A percentile compares a stretch with the other conserved stretches of the same genome.
These are phyloP conservation scores for Drosophila meridionalis DNA, from an alignment of 2,888 invertebrate genomes.

Conservation along the genomic window DNA sequence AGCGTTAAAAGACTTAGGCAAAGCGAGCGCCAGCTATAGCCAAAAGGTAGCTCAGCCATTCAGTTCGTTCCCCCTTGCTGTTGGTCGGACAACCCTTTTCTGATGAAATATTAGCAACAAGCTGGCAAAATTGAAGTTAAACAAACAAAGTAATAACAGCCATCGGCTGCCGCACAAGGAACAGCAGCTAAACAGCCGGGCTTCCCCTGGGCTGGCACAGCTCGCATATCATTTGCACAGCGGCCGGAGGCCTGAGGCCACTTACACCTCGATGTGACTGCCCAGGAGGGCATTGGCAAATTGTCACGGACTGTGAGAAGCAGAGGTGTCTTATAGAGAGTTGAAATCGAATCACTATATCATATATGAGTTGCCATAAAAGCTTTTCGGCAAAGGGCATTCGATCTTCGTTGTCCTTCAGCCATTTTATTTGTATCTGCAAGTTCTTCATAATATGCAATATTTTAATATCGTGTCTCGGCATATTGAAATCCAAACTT, in stretches of 20 bases:
- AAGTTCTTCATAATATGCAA: background rate
- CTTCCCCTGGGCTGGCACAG: slow-evolving; percentile 21
- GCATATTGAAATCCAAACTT: background rate
- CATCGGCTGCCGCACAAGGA: slow-evolving; percentile 26
- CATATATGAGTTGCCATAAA: too few species aligned
- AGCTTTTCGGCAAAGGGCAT: background rate
- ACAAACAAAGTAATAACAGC: slow-evolving; percentile 53
- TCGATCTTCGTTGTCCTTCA: background rate
- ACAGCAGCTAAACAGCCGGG: slow-evolving; percentile 12
- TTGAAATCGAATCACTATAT: background rate
- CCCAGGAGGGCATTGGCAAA: background rate
- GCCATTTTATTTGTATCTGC: background rate
- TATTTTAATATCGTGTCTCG: background rate
- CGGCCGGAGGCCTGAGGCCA: slow-evolving; percentile 4
- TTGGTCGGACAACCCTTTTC: slow-evolving; percentile 55
- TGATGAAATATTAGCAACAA: slow-evolving; percentile 67
- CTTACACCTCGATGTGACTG: background rate
- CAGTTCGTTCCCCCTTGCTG: background rate
- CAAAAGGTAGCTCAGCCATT: slow-evolving; percentile 27
- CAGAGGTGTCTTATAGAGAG: too few species aligned
- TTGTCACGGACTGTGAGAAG: background rate
- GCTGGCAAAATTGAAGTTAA: slow-evolving; percentile 64
- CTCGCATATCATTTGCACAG: slow-evolving; percentile 45
- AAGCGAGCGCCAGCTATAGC: slow-evolving; percentile 6
- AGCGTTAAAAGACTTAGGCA: slow-evolving; percentile 2